Conservation (phyloP, 1,140 invertebrate species). For the Procambarus clarkii region DNA sequence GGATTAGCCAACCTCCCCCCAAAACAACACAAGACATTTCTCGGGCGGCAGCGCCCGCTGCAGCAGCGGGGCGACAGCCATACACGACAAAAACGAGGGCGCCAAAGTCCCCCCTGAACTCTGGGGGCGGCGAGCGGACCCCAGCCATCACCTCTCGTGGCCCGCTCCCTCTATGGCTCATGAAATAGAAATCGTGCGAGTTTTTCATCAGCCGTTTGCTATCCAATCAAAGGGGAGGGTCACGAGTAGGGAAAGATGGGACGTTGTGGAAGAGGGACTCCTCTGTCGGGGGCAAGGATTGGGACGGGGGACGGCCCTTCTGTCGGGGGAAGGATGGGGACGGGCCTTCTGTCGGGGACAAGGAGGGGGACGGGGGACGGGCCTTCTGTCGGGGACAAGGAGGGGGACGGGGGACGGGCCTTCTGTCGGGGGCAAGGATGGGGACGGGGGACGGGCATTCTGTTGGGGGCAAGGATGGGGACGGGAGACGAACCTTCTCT, state of each 20-base stretch:
- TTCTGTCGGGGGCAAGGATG: neutral
- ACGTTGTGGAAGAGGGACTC: neutral
- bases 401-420: too few species aligned
- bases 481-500: too few species aligned
- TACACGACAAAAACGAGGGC: too few species aligned
- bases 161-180: neutral
- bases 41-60: too few species aligned
- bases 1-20: too few species aligned
- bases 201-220: constrained; percentile 19
- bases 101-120: too few species aligned
- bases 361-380: neutral
- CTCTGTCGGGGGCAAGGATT: neutral
- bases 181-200: constrained; percentile 14
- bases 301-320: neutral
- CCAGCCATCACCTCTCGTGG: neutral
- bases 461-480: too few species aligned
- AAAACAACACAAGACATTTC: too few species aligned
- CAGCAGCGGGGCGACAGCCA: too few species aligned
- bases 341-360: too few species aligned
- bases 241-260: neutral
- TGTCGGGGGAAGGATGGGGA: neutral
- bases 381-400: too few species aligned
- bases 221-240: constrained; percentile 13
- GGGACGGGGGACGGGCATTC: neutral
- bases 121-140: too few species aligned